Base-by-base conservation (phyloP, 1,140 invertebrate species). In the Drosophila kurseongensis region DNA sequence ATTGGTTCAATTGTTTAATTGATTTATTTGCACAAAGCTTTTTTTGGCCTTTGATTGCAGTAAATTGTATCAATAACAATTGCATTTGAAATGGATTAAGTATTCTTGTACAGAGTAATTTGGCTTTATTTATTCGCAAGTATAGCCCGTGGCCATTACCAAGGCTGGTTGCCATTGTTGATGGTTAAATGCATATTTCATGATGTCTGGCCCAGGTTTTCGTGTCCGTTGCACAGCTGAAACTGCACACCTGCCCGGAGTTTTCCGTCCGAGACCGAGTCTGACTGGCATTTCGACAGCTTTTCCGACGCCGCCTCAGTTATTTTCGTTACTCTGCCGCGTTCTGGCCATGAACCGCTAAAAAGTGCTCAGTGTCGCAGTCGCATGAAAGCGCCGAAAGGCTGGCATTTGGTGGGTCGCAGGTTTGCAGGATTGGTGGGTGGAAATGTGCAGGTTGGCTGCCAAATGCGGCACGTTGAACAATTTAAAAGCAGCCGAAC, bases 281-380 rank as follows among this genome's bases (percentile, higher is more conserved):
- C 66, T 54, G 75, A 77, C 76, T 79, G 82, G 77, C 83, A 86
- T 73, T 88, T 88, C 75, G 82, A 88, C 82, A 86, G 82, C 41
- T 60, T 68, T 77, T 78, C 59, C 54, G 52, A 61, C 74, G 58
- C 40, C 47, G 60, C 40, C 65, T 52, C 65, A 57, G 75, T 58
- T 68, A 88, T 80, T 86, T 83, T 67, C 62, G 65, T 45, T 69
- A 50, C 44, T 62, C 76, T 58, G 50, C 44, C 62, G 56, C 68
- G 65, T 82, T 82, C 65, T 74, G 61, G 29, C 61, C 76, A 55
- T 68, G 76, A 83, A 78, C 75, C 72, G 76, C 76, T 72, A 60
- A 74, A 74, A 74, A 75, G 67, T 74, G 61, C 73, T 77, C 74
- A 77, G 75, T 77, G 72, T 76, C 62, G 73, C 73, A 60, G 72